Percentiles rank a stretch among this genome's conserved stretches.
Evolutionary conservation across 2,797 vertebrate species (phyloP).

Genomic region (Hoplostethus atlanticus): DNA sequence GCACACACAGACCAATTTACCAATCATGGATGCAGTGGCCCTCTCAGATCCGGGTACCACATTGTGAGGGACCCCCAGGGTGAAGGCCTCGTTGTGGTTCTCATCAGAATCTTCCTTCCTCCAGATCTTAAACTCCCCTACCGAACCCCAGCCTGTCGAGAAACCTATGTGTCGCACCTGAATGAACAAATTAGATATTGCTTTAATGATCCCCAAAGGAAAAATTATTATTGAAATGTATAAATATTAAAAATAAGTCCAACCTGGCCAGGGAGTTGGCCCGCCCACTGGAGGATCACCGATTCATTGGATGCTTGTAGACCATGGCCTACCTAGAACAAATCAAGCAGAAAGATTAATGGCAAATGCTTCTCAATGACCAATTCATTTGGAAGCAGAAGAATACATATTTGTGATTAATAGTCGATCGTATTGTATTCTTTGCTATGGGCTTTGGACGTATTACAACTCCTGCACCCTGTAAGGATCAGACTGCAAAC

Average conservation of each 20-base stretch:
- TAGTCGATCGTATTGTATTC: background rate
- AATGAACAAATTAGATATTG: constrained; percentile 3
- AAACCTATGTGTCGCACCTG: constrained; percentile 92
- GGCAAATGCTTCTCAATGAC: background rate
- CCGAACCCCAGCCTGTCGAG: constrained; percentile 96
- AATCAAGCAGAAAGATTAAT: constrained; percentile 20
- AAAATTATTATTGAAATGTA: background rate
- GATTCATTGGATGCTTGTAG: constrained; percentile 89
- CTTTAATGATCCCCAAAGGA: background rate
- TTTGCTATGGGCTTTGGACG: background rate
- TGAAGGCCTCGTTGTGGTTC: constrained; percentile 97
- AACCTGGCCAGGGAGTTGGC: constrained; percentile 84
- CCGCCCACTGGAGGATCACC: constrained; percentile 89
- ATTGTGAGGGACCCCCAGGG: constrained; percentile 92
- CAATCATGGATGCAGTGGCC: constrained; percentile 93
- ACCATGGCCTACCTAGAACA: constrained; percentile 90
- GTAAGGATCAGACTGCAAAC: no score
- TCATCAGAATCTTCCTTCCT: constrained; percentile 94
- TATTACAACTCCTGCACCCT: no score
- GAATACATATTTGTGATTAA: constrained; percentile 6
- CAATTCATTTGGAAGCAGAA: background rate
- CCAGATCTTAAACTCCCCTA: constrained; percentile 97
- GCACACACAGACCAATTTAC: constrained; percentile 70
- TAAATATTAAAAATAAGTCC: constrained; percentile 26
- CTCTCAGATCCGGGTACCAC: constrained; percentile 93